Percentiles rank a stretch among this genome's conserved stretches.
Conservation (phyloP, 2,113 vertebrate genomes). For the Tachysurus fulvidraco region DNA sequence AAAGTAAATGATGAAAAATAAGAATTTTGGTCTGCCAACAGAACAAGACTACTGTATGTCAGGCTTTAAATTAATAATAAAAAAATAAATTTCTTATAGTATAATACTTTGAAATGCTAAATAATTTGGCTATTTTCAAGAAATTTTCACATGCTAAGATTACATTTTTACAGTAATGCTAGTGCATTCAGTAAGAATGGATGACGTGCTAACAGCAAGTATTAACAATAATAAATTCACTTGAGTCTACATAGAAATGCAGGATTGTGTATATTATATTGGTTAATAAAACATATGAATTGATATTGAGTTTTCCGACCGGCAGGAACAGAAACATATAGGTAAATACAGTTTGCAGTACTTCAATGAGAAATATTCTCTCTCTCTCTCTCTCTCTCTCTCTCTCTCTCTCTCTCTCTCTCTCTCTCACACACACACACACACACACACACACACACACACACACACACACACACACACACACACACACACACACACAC, state of each 20-base stretch:
- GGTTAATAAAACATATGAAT: neutral
- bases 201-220: neutral
- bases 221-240: neutral
- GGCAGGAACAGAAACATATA: neutral
- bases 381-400: neutral
- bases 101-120: neutral
- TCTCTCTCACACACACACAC: neutral
- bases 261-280: neutral
- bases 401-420: no score
- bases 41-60: neutral
- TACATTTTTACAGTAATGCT: neutral
- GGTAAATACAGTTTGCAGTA: neutral
- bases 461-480: constrained; percentile 14
- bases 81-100: neutral
- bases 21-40: neutral
- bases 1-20: neutral
- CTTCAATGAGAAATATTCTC: neutral
- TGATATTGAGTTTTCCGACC: neutral
- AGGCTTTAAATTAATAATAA: neutral
- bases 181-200: neutral
- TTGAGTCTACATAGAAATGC: neutral
- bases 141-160: neutral
- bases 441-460: neutral
- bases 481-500: constrained; percentile 20
- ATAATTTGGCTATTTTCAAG: neutral